Conservation (phyloP, 2,113 vertebrate species). For the Ameiurus melas region DNA sequence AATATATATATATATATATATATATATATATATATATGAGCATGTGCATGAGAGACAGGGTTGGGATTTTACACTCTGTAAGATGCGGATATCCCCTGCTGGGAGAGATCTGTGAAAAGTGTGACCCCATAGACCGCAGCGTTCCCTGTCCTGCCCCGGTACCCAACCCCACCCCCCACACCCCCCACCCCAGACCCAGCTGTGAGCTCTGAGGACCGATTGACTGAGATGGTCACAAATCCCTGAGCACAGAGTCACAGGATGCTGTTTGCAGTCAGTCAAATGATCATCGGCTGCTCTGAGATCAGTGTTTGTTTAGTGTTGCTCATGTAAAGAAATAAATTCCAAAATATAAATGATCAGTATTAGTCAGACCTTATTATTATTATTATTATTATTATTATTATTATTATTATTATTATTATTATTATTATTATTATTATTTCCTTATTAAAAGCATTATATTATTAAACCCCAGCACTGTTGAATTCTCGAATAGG, state of each 20-base stretch:
- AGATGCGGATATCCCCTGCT: constrained; percentile 48
- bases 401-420: background rate
- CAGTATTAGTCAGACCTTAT: background rate
- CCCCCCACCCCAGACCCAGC: constrained; percentile 36
- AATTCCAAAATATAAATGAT: background rate
- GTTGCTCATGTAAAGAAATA: background rate
- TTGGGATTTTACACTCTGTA: constrained; percentile 20
- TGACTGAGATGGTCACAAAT: background rate
- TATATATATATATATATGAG: background rate
- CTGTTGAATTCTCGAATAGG: background rate
- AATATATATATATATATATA: no score
- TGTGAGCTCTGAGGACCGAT: constrained; percentile 43
- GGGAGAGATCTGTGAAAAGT: constrained; percentile 58
- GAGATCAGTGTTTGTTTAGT: background rate
- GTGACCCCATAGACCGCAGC: constrained; percentile 52
- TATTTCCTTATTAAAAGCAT: background rate
- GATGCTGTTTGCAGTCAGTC: background rate
- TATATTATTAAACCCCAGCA: no score
- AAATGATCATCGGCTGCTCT: background rate
- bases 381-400: background rate
- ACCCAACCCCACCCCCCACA: background rate
- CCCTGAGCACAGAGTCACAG: background rate
- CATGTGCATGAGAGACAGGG: constrained; percentile 1
- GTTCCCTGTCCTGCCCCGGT: constrained; percentile 23
- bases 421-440: no score